Base-by-base conservation (phyloP, 2,113 vertebrate genomes). In the Speoplatyrhinus poulsoni region DNA sequence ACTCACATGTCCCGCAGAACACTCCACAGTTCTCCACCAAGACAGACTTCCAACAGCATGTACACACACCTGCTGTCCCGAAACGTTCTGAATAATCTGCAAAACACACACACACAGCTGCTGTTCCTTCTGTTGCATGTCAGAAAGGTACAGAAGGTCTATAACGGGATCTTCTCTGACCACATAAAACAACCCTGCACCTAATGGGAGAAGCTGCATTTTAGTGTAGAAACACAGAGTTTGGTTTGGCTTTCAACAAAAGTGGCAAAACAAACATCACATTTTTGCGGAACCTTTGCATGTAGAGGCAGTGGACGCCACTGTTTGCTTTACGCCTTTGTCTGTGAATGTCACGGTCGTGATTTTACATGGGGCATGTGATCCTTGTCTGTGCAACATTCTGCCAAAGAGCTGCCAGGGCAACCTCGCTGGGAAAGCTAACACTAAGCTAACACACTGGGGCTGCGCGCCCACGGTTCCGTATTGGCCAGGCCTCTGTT, bases 11-110 rank as follows among this genome's bases (percentile, higher is more conserved):
- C 96, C 70, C 96, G 94, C 58, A 98, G 88, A 56, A 96, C 90
- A 75, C 95, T 96, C 96, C 96, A 98, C 3, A 98, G 57, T 57
- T 98, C 96, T 33, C 96, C 96, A 58, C 96, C 96, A 47, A 98
- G 92, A 88, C 96, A 98, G 56, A 85, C 96, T 79, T 98, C 96
- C 73, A 98, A 87, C 41, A 98, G 93, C 94, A 98, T 93, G 85
- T 98, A 98, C 0, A 98, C 95, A 10, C 92, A 96, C 60, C 95
- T 98, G 55, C 80, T 90, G 50, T 98, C 95, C 67, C 95, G 95
- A 84, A 97, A 98, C 0, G 95, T 98, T 53, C 94, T 91, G 71
- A 96, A 98, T 5, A 98, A 88, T 72, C 96, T 98, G 89, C 52
- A 85, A 87, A 73, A 78, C n/a, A 87, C 53, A 66, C 36, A 50